phyloP scores from a whole-genome alignment of 2,888 invertebrate species.

The Bursaphelenchus okinawaensis region DNA sequence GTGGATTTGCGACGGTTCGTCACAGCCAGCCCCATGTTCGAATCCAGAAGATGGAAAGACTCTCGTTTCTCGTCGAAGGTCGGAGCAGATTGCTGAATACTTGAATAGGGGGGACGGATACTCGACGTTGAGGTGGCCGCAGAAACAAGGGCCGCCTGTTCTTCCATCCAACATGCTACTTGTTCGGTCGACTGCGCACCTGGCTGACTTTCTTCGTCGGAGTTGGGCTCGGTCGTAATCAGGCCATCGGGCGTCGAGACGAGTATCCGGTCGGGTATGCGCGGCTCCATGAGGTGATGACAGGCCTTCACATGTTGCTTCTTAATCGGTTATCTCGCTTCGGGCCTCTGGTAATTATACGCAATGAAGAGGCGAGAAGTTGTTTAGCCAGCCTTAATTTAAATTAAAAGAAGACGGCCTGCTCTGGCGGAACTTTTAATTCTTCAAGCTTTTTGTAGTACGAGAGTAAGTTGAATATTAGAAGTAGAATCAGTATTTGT shows the following conservation, averaged over 20 bases:
- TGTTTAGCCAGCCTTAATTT: background rate
- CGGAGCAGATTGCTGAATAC: background rate
- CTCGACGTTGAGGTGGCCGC: background rate
- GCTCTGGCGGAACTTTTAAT: background rate
- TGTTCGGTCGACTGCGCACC: background rate
- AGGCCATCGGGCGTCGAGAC: background rate
- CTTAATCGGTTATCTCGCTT: background rate
- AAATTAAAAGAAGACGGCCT: background rate
- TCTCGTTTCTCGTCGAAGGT: slow-evolving; percentile 1
- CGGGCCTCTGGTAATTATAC: background rate
- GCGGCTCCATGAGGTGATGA: background rate
- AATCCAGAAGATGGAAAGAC: background rate
- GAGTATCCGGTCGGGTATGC: background rate
- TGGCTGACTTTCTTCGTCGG: background rate
- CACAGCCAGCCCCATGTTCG: background rate
- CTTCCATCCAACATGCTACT: background rate
- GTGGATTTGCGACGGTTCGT: slow-evolving; percentile 11
- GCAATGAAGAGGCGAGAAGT: background rate
- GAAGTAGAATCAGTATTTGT: too few relatives aligned
- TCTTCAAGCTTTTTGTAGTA: too few relatives aligned
- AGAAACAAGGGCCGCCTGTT: background rate
- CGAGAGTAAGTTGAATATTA: too few relatives aligned
- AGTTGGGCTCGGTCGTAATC: background rate
- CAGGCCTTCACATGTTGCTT: background rate
- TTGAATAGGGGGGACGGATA: background rate